Base-by-base conservation (phyloP, 2,113 vertebrate species). In the Periophthalmodon schlosseri region DNA sequence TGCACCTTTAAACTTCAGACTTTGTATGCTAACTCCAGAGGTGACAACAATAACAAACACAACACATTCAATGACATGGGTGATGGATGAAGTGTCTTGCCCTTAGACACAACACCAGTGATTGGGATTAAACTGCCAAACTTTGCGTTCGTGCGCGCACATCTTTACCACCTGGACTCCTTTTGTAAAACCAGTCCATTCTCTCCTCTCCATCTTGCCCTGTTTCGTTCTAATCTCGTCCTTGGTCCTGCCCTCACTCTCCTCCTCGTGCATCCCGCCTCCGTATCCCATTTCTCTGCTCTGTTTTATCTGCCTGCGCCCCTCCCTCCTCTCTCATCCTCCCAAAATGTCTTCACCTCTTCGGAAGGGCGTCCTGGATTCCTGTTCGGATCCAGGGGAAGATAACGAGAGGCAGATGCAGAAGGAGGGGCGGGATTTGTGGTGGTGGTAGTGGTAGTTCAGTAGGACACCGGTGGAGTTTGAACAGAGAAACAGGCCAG, bases 291-390 rank as follows among this genome's bases (percentile, higher is more conserved):
- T 44, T 16, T 6, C 49, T 47, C 28, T 18, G 46, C 57, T 83
- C 68, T 21, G 60, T 18, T 63, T 63, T 34, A 69, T 75, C 70
- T 81, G 10, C 24, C 76, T 69, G 18, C 69, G 74, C 79, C 79
- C 70, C 72, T 78, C 39, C 46, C 72, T 73, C 74, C 44, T 70
- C 77, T 82, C 28, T 61, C 60, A 16, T 80, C 86, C 88, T 92
- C 87, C 57, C 57, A 28, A 60, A 60, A 60, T 15, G 78, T 88
- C 85, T 91, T 91, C 88, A 89, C 88, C 81, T 92, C 84, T 87
- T 89, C 85, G 91, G 88, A 92, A 93, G 90, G 87, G 91, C 93
- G 90, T 91, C 91, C 92, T 93, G 90, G 82, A 90, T 93, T 91
- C 77, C 21, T 14, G 63, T 83, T 77, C 80, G 87, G 63, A 14